phyloP scores from a whole-genome alignment of 2,797 vertebrate species.

The Siniperca undulata region DNA sequence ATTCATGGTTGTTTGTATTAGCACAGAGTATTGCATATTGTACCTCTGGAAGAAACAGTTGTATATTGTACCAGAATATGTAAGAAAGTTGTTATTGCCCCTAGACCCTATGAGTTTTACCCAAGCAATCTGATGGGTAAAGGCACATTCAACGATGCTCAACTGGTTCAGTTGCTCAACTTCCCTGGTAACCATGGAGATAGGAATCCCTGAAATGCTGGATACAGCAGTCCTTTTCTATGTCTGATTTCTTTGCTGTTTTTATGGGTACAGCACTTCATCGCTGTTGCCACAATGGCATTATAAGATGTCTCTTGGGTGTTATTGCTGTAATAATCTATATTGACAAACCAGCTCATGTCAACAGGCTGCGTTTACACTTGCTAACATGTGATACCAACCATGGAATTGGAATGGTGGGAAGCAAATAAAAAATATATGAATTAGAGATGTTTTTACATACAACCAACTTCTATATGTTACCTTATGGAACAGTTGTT shows the following conservation, averaged over 20 bases:
- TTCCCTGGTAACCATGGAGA: conserved; percentile 15
- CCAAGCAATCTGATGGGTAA: not conserved
- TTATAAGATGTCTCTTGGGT: conserved; percentile 7
- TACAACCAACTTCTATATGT: not conserved
- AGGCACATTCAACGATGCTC: conserved; percentile 1
- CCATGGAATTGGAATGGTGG: not conserved
- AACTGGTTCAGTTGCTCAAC: not conserved
- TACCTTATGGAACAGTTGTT: not conserved
- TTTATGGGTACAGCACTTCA: not conserved
- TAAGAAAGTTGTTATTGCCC: not conserved
- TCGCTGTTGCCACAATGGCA: conserved; percentile 5
- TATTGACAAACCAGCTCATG: not conserved
- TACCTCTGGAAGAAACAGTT: not conserved
- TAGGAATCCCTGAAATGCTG: not conserved
- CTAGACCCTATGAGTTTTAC: not conserved
- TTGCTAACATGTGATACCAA: not conserved
- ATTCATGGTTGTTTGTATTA: not conserved
- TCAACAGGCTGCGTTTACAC: conserved; percentile 10
- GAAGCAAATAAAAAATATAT: not conserved
- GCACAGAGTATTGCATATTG: not conserved
- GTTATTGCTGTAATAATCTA: conserved; percentile 9
- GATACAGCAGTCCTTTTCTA: not conserved
- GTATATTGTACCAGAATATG: not conserved
- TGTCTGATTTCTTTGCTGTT: conserved; percentile 3
- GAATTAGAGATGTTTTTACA: not conserved